These are phyloP conservation scores for Todus mexicanus DNA, from an alignment of 2,797 vertebrate species.

Conservation along the genomic window DNA sequence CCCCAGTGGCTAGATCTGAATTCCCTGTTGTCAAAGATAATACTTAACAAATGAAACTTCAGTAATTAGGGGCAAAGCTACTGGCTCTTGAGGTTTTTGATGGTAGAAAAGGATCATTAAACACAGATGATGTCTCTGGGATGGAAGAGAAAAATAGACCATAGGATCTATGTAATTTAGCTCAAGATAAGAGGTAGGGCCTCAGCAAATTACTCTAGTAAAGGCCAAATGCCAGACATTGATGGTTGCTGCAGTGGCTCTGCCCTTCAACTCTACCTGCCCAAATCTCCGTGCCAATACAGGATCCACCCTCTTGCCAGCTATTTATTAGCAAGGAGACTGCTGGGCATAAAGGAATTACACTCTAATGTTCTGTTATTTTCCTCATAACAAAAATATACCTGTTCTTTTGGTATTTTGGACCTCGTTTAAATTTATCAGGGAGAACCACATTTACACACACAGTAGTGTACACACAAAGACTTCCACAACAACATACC, in stretches of 20 bases:
- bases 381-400: background rate
- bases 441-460: background rate
- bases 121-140: background rate
- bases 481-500: background rate
- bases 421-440: background rate
- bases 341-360: background rate
- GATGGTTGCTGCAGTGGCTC: background rate
- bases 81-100: background rate
- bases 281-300: background rate
- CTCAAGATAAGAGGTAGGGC: background rate
- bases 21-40: background rate
- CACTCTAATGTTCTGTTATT: background rate
- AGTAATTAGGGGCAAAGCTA: background rate
- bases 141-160: background rate
- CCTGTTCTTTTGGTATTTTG: background rate
- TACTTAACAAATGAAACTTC: background rate
- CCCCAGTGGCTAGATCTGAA: background rate
- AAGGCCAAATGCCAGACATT: background rate
- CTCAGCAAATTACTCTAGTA: background rate
- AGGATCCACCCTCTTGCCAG: background rate
- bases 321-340: background rate
- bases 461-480: rapidly evolving
- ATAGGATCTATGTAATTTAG: background rate
- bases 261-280: background rate
- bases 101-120: background rate